phyloP scores from a whole-genome alignment of 2,113 vertebrate genomes.

The Anarrhichthys ocellatus region DNA sequence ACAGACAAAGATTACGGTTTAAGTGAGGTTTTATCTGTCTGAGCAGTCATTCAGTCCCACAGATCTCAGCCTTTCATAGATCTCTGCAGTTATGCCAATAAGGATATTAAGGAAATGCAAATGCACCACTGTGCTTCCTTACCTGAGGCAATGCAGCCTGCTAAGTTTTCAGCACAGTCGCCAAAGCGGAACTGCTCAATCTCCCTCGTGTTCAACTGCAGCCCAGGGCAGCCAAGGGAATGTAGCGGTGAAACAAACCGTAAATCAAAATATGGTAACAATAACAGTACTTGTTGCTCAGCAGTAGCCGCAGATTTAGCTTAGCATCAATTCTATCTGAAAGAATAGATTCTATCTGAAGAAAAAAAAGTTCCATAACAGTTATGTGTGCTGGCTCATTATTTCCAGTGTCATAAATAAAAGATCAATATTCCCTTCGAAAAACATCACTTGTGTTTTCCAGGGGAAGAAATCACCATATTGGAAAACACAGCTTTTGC shows the following conservation, averaged over 20 bases:
- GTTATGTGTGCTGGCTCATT: neutral
- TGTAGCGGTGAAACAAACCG: constrained; percentile 21
- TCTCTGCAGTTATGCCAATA: constrained; percentile 55
- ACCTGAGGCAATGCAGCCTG: constrained; percentile 65
- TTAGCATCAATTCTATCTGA: constrained; percentile 14
- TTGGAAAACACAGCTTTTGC: constrained; percentile 18
- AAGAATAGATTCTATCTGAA: neutral
- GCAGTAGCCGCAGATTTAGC: constrained; percentile 9
- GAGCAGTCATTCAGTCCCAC: constrained; percentile 14
- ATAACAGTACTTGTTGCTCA: constrained; percentile 3
- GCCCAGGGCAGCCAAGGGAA: constrained; percentile 32
- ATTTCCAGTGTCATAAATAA: constrained; percentile 37
- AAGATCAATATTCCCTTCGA: constrained; percentile 28
- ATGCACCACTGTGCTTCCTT: constrained; percentile 60
- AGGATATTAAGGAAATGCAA: constrained; percentile 69
- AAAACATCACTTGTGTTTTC: constrained; percentile 42
- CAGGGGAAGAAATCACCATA: constrained; percentile 28
- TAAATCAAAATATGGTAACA: constrained; percentile 15
- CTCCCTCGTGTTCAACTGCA: constrained; percentile 42
- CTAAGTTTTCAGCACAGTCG: constrained; percentile 55
- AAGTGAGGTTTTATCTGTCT: constrained; percentile 20
- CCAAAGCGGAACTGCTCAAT: constrained; percentile 52
- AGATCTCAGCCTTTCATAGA: constrained; percentile 28
- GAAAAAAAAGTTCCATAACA: constrained; percentile 10
- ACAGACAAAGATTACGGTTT: constrained; percentile 25